Conservation (phyloP, 1,140 invertebrate species). For the Dolichoris vasculosae region DNA sequence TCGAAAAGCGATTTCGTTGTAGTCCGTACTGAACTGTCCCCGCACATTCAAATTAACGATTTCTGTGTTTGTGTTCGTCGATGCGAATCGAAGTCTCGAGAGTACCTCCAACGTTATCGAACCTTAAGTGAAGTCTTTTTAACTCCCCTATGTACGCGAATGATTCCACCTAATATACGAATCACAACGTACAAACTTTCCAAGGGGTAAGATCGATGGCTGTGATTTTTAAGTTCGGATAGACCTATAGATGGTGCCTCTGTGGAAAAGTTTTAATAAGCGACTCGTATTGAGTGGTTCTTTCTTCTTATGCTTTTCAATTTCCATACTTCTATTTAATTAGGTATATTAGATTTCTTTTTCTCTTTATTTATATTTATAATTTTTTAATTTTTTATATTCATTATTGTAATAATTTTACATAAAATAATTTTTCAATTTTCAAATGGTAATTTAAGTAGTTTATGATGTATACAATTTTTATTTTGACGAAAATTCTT, state of each 20-base stretch:
- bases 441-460: no score
- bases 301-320: no score
- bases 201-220: neutral
- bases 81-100: neutral
- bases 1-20: conserved; percentile 5
- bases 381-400: no score
- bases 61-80: neutral
- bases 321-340: neutral
- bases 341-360: neutral
- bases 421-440: no score
- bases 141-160: neutral
- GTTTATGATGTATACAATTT: no score
- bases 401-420: no score
- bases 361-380: no score
- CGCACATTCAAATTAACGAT: conserved; percentile 15
- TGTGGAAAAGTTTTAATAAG: neutral
- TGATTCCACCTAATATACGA: neutral
- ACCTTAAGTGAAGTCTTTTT: neutral
- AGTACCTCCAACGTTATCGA: neutral
- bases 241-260: neutral
- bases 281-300: neutral
- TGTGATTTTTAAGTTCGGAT: no score
- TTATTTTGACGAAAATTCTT: no score
- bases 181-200: neutral
- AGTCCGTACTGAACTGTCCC: neutral